Percentiles rank a stretch among this genome's conserved stretches.
Evolutionary conservation across 1,140 invertebrate genomes (phyloP).

Genomic region (Teleogryllus occipitalis): DNA sequence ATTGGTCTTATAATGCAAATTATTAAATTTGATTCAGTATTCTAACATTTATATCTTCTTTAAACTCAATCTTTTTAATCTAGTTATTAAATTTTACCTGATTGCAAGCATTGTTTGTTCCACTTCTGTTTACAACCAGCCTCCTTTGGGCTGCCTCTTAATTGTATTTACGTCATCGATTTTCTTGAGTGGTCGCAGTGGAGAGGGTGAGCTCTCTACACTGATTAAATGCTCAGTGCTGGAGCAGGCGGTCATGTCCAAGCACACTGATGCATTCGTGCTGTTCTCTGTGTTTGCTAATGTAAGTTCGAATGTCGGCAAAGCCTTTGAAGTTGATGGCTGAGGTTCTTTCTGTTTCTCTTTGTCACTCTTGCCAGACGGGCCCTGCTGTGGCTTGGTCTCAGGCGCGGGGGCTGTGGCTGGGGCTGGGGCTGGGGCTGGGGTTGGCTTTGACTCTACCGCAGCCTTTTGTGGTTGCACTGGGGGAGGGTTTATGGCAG

Average conservation of each 20-base stretch:
- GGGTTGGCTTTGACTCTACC: constrained; percentile 17
- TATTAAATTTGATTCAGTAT: too few relatives aligned
- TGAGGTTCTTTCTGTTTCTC: constrained; percentile 13
- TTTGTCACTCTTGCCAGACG: neutral
- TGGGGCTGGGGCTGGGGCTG: constrained; percentile 19
- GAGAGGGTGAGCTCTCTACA: constrained; percentile 24
- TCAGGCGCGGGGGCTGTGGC: neutral
- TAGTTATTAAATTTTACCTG: too few relatives aligned
- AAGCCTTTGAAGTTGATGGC: constrained; percentile 24
- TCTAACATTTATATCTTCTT: too few relatives aligned
- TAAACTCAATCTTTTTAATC: too few relatives aligned
- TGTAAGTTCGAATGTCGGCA: constrained; percentile 15
- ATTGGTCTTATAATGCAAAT: too few relatives aligned
- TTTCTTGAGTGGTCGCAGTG: constrained; percentile 33
- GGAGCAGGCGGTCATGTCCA: constrained; percentile 2
- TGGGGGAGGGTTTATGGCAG: constrained; percentile 34
- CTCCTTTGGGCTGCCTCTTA: constrained; percentile 42
- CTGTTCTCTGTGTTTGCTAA: constrained; percentile 17
- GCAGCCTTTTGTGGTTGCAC: too few relatives aligned
- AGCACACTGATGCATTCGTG: neutral
- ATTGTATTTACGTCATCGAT: constrained; percentile 43
- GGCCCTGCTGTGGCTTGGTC: neutral
- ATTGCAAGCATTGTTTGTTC: neutral
- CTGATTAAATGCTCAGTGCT: constrained; percentile 41
- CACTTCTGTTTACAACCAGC: constrained; percentile 39